Conservation (phyloP, 2,797 vertebrate genomes). For the Prunella strophiata region DNA sequence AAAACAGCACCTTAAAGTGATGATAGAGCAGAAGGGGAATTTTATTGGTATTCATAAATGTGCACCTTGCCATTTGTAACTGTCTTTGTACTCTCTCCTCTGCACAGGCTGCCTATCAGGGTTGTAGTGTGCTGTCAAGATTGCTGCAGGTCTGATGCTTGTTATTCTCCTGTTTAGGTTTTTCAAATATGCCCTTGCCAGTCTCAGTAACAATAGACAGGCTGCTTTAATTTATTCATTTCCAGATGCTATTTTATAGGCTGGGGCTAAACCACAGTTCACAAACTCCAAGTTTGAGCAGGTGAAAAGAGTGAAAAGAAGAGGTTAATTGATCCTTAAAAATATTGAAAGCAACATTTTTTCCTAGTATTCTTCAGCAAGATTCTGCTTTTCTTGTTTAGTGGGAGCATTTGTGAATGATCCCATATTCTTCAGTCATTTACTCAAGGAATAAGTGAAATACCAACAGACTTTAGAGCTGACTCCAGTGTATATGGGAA, state of each 20-base stretch:
- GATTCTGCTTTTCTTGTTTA: background rate
- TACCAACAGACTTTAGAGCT: background rate
- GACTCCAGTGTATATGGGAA: background rate
- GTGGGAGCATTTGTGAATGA: background rate
- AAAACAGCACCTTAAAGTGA: conserved; percentile 30
- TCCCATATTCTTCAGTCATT: background rate
- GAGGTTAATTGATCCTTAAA: background rate
- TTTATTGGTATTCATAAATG: conserved; percentile 45
- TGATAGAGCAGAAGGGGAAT: conserved; percentile 5
- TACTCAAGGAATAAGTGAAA: background rate
- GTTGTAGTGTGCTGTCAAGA: background rate
- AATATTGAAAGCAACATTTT: background rate
- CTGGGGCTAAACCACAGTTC: background rate
- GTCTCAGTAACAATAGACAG: background rate
- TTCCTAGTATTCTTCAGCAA: background rate
- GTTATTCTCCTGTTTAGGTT: conserved; percentile 43
- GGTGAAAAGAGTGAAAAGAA: background rate
- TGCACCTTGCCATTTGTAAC: conserved; percentile 43
- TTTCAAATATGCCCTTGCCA: conserved; percentile 40
- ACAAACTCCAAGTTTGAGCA: background rate
- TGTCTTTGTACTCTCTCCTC: conserved; percentile 45
- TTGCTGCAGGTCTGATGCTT: conserved; percentile 21
- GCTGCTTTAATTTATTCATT: conserved; percentile 23
- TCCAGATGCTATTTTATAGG: background rate
- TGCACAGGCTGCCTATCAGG: conserved; percentile 11